These are phyloP conservation scores for Diadophis punctatus DNA, from an alignment of 2,113 vertebrate species.

Conservation along the genomic window DNA sequence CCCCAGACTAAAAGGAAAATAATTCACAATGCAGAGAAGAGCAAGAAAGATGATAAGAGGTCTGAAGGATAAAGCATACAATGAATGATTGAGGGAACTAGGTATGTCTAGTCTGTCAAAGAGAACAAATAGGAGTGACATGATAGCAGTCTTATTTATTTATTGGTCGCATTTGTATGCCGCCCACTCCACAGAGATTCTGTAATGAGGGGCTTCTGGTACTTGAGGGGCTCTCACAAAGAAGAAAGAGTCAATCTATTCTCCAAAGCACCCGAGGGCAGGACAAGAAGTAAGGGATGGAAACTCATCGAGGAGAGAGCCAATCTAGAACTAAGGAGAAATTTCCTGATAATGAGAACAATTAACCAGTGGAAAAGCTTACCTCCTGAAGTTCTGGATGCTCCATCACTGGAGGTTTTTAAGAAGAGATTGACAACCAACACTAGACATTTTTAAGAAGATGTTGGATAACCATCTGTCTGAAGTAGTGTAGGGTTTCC, in stretches of 20 bases:
- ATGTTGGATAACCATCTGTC: no score
- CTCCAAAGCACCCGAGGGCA: not conserved
- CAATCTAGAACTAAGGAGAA: not conserved
- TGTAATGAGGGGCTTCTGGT: no score
- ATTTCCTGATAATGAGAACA: not conserved
- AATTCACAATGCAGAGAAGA: not conserved
- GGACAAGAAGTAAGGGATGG: not conserved
- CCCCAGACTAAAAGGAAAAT: not conserved
- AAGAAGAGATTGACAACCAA: not conserved
- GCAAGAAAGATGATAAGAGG: not conserved
- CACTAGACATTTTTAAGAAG: no score
- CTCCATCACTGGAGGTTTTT: not conserved
- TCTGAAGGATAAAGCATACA: not conserved
- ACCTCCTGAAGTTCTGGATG: not conserved
- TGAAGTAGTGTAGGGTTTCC: no score
- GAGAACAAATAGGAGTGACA: not conserved
- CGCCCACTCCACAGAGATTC: no score
- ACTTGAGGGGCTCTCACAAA: not conserved
- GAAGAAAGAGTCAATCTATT: not conserved
- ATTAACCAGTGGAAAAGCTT: not conserved
- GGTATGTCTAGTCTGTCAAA: not conserved
- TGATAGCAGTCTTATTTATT: not conserved
- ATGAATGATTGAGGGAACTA: not conserved
- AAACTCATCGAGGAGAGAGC: not conserved
- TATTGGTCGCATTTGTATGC: no score